These are phyloP conservation scores for Danionella dracula DNA, from an alignment of 2,797 vertebrate genomes.

Conservation along the genomic window DNA sequence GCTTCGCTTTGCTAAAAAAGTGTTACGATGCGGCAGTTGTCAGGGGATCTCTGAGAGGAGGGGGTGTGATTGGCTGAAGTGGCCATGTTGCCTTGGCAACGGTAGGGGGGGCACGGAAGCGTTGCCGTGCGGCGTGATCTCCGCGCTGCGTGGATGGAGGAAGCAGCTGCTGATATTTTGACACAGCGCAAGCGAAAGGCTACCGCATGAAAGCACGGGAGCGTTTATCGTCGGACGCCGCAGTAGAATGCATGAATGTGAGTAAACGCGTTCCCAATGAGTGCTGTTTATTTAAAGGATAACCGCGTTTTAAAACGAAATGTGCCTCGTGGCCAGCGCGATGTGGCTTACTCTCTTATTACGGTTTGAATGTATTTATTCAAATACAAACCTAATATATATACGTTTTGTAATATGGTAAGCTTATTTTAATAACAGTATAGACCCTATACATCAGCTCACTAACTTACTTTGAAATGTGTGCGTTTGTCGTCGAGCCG, in stretches of 20 bases:
- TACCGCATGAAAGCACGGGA: conserved; percentile 70
- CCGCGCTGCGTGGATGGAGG: conserved; percentile 80
- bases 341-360: background rate
- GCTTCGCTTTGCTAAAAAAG: conserved; percentile 43
- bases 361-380: background rate
- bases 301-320: conserved; percentile 1
- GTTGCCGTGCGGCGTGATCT: conserved; percentile 79
- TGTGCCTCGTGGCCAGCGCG: background rate
- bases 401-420: no score
- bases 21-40: conserved; percentile 75
- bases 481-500: conserved; percentile 16
- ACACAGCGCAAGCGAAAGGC: conserved; percentile 76
- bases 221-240: conserved; percentile 65
- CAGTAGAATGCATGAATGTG: conserved; percentile 78
- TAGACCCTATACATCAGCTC: conserved; percentile 36
- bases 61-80: conserved; percentile 78
- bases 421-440: conserved; percentile 3
- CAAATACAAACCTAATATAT: background rate
- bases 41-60: conserved; percentile 77
- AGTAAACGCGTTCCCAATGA: conserved; percentile 48
- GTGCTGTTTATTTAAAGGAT: background rate
- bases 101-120: conserved; percentile 81
- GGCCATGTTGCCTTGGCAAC: conserved; percentile 86
- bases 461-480: conserved; percentile 36
- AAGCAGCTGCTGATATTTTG: conserved; percentile 87